Evolutionary conservation across 2,113 vertebrate species (phyloP), one percentile per base, ranked within the genome.

Genomic region (Sinocyclocheilus anshuiensis): DNA sequence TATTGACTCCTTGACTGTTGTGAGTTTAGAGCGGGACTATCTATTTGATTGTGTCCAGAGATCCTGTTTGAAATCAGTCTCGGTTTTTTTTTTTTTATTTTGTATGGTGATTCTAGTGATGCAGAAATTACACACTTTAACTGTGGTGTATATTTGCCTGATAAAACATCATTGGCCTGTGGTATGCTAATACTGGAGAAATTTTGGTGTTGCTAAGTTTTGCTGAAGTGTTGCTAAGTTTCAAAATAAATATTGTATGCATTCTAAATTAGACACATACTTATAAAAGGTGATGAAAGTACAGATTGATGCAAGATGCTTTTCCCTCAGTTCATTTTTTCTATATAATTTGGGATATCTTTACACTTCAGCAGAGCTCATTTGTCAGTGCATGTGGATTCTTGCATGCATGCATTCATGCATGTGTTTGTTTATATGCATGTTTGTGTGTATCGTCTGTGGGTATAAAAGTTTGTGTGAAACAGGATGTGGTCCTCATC

Each of bases 401-500:
- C 15, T 55, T 61, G 67, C 67, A 36, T 55, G 48, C 26, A 57
- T 53, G 67, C 65, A 77, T 69, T 75, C 42, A 77, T 78, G 84
- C 42, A 48, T 71, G 33, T 79, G 77, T 48, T 55, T 74, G 24
- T 74, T 24, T 72, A 22, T 57, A 18, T 69, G 39, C 26, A 9
- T 67, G 42, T 48, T 18, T 77, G 18, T 55, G 61, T 69, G 81
- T 83, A 57, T 48, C 12, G 81, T 83, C 7, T 83, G 81, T 57
- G 81, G 65, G 45, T 83, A 69, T 29, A 81, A 57, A 77, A 85
- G 77, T 72, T 88, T 83, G 83, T 92, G 82, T 92, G 91, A 93
- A 93, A 94, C 91, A 94, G 93, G 94, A 95, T 95, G 94, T 90
- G 92, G 93, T 90, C 85, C 72, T 83, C 84, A 85, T 88, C 90